Percentiles rank a stretch among this genome's conserved stretches.
Evolutionary conservation across 2,113 vertebrate genomes (phyloP).

Genomic region (Ginglymostoma cirratum): DNA sequence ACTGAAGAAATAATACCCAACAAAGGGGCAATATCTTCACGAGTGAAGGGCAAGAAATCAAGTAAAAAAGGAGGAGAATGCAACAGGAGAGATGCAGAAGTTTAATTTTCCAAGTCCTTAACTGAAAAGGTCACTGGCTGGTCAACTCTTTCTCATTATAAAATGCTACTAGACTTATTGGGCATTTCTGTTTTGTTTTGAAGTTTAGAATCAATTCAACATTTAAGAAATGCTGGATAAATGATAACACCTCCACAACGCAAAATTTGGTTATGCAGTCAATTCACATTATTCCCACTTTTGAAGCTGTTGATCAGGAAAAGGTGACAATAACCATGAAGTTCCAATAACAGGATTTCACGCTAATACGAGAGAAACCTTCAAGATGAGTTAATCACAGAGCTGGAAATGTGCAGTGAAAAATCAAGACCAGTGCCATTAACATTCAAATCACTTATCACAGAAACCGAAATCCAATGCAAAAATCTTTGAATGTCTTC

Average conservation of each 20-base stretch:
- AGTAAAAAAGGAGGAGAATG: not conserved
- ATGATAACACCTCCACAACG: not conserved
- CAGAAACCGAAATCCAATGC: not conserved
- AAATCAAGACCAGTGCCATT: not conserved
- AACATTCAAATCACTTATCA: not conserved
- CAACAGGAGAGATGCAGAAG: not conserved
- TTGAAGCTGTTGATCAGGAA: not conserved
- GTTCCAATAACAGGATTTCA: conserved; percentile 28
- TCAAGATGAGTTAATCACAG: conserved; percentile 12
- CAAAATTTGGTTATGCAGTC: not conserved
- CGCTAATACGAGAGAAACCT: not conserved
- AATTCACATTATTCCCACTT: not conserved
- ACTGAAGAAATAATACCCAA: not conserved
- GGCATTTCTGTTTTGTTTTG: not conserved
- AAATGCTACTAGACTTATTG: not conserved
- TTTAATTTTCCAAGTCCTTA: not conserved
- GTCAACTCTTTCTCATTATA: not conserved
- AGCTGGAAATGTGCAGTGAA: not conserved
- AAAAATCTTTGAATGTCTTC: not conserved
- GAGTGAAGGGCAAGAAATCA: not conserved
- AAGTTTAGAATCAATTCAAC: not conserved
- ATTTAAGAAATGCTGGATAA: not conserved
- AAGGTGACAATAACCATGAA: not conserved
- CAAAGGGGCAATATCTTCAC: not conserved
- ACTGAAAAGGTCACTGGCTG: not conserved